These are phyloP conservation scores for Pseudorasbora parva DNA, from an alignment of 2,113 vertebrate species.

Conservation along the genomic window DNA sequence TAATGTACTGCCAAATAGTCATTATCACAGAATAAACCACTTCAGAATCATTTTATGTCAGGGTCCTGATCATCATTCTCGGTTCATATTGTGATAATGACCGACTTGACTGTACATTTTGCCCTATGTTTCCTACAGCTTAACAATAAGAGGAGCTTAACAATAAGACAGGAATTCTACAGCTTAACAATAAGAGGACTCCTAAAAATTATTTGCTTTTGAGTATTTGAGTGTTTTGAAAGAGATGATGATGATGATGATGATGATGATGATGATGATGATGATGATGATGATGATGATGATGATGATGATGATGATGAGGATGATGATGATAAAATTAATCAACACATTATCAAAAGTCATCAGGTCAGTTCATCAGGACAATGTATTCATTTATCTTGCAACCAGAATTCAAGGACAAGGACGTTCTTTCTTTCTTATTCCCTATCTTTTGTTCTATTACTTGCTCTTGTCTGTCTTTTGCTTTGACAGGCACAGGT, in stretches of 20 bases:
- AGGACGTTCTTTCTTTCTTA: neutral
- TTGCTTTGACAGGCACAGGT: neutral
- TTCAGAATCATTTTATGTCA: neutral
- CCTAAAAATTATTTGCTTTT: too few relatives aligned
- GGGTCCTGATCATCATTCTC: neutral
- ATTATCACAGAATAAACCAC: neutral
- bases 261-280: too few relatives aligned
- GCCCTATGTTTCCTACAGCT: neutral
- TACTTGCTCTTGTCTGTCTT: neutral
- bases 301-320: too few relatives aligned
- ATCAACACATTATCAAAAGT: neutral
- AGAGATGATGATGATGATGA: neutral
- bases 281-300: neutral
- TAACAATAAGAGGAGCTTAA: neutral
- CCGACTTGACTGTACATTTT: neutral
- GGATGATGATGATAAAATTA: neutral
- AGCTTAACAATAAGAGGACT: too few relatives aligned
- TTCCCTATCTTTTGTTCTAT: neutral
- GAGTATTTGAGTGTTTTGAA: constrained; percentile 16
- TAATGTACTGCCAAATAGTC: neutral
- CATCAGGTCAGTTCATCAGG: neutral
- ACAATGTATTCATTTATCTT: constrained; percentile 39
- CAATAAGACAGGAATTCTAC: neutral
- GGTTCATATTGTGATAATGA: neutral
- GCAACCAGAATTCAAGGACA: constrained; percentile 42